A percentile compares a stretch with the other conserved stretches of the same genome.
phyloP scores from a whole-genome alignment of 2,888 invertebrate genomes.

The Cheilosia grossa region DNA sequence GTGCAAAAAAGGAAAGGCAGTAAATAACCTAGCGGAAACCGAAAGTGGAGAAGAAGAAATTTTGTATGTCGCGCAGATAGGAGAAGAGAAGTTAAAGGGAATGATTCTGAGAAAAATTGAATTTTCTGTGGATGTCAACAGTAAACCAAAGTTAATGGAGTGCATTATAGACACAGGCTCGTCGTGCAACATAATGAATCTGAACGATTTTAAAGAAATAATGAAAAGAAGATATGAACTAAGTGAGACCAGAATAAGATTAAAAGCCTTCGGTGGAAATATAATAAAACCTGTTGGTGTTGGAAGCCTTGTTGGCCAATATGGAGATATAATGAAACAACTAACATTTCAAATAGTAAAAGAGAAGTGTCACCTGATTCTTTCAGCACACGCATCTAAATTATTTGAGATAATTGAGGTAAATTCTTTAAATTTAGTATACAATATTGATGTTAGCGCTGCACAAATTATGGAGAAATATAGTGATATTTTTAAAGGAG shows the following conservation, averaged over 20 bases:
- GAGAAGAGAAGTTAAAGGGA: constrained; percentile 3
- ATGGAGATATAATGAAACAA: too few relatives aligned
- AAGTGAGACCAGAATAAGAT: constrained; percentile 3
- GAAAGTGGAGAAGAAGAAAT: constrained; percentile 17
- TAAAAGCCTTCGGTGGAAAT: constrained; percentile 21
- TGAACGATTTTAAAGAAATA: constrained; percentile 27
- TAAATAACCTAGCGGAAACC: constrained; percentile 14
- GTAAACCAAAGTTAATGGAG: constrained; percentile 6
- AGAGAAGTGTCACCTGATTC: too few relatives aligned
- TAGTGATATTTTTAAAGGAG: constrained; percentile 11
- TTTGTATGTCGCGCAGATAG: constrained; percentile 16
- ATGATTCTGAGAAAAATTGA: constrained; percentile 29
- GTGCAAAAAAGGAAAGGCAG: constrained; percentile 7
- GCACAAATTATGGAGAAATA: constrained; percentile 19
- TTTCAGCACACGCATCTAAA: constrained; percentile 5
- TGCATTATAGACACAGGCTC: constrained; percentile 25
- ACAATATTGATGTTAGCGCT: constrained; percentile 17
- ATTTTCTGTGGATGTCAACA: constrained; percentile 9
- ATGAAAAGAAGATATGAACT: constrained; percentile 9
- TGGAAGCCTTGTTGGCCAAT: too few relatives aligned
- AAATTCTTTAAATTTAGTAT: constrained; percentile 14
- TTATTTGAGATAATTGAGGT: constrained; percentile 29
- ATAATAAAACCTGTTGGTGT: constrained; percentile 26
- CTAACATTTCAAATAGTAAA: too few relatives aligned
- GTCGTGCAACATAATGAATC: constrained; percentile 20